Evolutionary conservation across 2,888 invertebrate species (phyloP).

Genomic region (Eupithecia abbreviata): DNA sequence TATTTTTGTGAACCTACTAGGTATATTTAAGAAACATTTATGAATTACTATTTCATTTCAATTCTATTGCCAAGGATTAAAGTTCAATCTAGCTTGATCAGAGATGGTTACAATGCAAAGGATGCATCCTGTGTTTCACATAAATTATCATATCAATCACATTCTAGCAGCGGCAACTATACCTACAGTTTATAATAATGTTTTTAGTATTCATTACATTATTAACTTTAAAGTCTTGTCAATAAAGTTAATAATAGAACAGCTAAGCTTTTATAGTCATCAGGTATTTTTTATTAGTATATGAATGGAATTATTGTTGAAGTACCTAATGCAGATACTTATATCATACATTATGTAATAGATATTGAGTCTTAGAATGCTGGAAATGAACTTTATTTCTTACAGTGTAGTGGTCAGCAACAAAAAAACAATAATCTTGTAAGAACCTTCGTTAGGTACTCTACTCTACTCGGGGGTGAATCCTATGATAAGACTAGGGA

Average conservation of each 20-base stretch:
- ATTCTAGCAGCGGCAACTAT: constrained; percentile 26
- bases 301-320: constrained; percentile 15
- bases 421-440: not conserved
- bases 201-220: constrained; percentile 8
- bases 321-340: not conserved
- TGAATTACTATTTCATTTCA: not conserved
- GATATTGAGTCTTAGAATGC: not conserved
- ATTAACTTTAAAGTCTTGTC: constrained; percentile 15
- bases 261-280: constrained; percentile 12
- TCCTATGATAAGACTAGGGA: not conserved
- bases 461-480: not conserved
- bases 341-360: not conserved
- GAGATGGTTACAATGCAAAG: constrained; percentile 40
- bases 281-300: constrained; percentile 18
- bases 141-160: constrained; percentile 71
- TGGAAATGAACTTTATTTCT: not conserved
- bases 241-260: constrained; percentile 14
- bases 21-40: not conserved
- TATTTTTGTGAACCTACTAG: not conserved
- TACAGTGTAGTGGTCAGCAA: not conserved
- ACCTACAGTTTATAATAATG: not conserved
- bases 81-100: not conserved
- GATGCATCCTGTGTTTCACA: constrained; percentile 56
- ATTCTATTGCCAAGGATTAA: not conserved
- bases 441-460: not conserved